Evolutionary conservation across 2,888 invertebrate genomes (phyloP), one percentile per base, ranked within the genome.

Genomic region (Hypsopygia costalis): DNA sequence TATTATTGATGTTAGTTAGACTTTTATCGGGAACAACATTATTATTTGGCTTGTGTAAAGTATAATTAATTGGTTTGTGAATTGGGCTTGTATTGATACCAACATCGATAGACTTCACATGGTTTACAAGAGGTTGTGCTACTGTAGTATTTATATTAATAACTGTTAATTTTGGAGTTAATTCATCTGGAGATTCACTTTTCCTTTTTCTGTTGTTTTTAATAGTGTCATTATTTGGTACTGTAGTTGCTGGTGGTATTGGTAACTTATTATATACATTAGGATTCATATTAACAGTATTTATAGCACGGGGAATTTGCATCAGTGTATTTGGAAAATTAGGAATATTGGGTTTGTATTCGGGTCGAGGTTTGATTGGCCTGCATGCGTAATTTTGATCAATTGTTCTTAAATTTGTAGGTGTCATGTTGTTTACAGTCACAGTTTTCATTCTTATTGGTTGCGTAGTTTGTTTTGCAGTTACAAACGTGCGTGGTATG

Each of bases 181-280:
- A 54, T 41, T 81, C 81, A 50, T 82, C 82, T 0, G 82, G 82
- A 2, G 81, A 81, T 66, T 81, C 81, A 31, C 81, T 81, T 57
- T 82, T 82, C 51, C 82, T 64, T 61, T 81, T 82, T 46, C 74
- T 69, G 43, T 57, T 76, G 4, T 16, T 3, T 4, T 16, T 16
- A 16, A 16, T 16, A 3, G 16, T 16, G 16, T 48, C 44, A 29
- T 49, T 52, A 9, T 44, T 53, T 7, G 42, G 43, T 51, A 55
- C 55, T 47, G 41, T 46, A 11, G 42, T 29, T 11, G 33, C 47
- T 28, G 43, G 28, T 0, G 36, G 32, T 6, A 46, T 43, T 33
- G 43, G 39, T 40, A 16, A 16, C 4, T 56, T 47, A 43, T 54
- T 34, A 22, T 46, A 43, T 4, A 4, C 4, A 16, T 2, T 16